A percentile compares a stretch with the other conserved stretches of the same genome.
These are phyloP conservation scores for Nylanderia fulva DNA, from an alignment of 1,140 invertebrate species.

Conservation along the genomic window DNA sequence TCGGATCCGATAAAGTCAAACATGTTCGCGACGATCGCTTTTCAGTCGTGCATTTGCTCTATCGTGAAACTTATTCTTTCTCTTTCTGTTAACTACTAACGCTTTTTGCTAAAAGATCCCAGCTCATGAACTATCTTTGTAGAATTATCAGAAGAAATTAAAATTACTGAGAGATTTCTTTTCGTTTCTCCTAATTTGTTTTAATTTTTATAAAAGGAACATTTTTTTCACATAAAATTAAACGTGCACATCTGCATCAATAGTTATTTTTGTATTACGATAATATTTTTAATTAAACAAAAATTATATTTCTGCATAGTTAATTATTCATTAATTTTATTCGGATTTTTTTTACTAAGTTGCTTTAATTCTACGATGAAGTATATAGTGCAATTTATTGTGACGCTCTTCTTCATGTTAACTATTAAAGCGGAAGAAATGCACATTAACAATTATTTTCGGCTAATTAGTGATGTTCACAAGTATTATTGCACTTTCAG, in stretches of 20 bases:
- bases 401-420: not conserved
- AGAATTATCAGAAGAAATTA: not conserved
- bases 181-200: not conserved
- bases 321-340: not conserved
- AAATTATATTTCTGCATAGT: too few species aligned
- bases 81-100: not conserved
- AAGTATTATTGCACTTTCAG: constrained; percentile 63
- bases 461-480: constrained; percentile 58
- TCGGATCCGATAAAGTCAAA: constrained; percentile 57
- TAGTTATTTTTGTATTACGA: too few species aligned
- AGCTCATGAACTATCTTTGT: not conserved
- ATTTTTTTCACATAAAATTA: not conserved
- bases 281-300: too few species aligned
- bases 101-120: not conserved
- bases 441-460: constrained; percentile 33
- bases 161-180: not conserved
- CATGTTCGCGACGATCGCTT: not conserved
- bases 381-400: not conserved
- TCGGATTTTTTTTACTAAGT: not conserved
- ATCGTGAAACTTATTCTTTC: constrained; percentile 6
- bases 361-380: not conserved
- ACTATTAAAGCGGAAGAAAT: not conserved
- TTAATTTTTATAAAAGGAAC: not conserved
- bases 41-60: constrained; percentile 27
- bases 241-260: not conserved